Base-by-base conservation (phyloP, 2,888 invertebrate genomes). In the Gnatocerus cornutus region DNA sequence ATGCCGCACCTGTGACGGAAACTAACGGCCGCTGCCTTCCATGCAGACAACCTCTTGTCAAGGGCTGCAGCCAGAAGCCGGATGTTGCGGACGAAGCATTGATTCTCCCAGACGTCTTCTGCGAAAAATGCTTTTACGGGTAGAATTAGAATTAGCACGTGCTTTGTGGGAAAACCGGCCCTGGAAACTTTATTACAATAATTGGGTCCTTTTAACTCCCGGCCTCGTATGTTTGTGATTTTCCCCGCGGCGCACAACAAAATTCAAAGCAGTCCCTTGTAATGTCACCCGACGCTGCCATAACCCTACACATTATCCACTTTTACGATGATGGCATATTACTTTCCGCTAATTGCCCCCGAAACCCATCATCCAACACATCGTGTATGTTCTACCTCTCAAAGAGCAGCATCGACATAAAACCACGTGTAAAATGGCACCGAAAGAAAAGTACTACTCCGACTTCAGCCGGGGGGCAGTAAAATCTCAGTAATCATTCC, bases 401-500 rank as follows among this genome's bases (percentile, higher is more conserved):
- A 9, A 45, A 43, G 37, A 43, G 39, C 52, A 13, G 39, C 65
- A 56, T 48, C 66, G 68, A 63, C 71, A 71, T 71, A 71, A 73
- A 75, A 68, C 71, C 71, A 67, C 74, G 71, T 74, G 74, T 74
- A 74, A 72, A 68, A 73, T 61, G 71, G 67, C 69, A 71, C 69
- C 68, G 74, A 59, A 73, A 71, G 71, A 71, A 67, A 70, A 71
- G 74, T 50, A 72, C 67, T 52, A 50, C 46, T 59, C 69, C 21
- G 30, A 41, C 53, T 67, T 69, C 66, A 67, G 46, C 71, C 72
- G 68, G 73, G 63, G 73, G 71, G 77, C 74, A 73, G 74, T 79
- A 81, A 81, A 81, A 80, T 78, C 78, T 77, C 77, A 66, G 80
- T 79, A 80, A 79, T 80, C 78, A 77, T 80, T 78, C 78, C 81